A percentile compares a stretch with the other conserved stretches of the same genome.
phyloP scores from a whole-genome alignment of 2,113 vertebrate species.

The Tetrax tetrax region DNA sequence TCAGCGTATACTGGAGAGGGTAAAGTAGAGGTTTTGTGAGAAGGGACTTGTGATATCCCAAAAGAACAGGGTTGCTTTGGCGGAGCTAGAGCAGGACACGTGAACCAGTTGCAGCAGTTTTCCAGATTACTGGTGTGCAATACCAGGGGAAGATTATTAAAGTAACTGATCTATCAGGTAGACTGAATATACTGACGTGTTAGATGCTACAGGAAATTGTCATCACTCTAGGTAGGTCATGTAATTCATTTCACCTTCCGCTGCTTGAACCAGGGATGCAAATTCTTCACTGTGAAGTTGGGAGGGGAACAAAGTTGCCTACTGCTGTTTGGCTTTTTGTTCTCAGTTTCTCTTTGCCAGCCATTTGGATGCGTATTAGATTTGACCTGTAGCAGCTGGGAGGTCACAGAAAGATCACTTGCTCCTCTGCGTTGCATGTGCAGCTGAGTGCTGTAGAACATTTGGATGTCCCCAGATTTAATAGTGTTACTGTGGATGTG shows the following conservation, averaged over 20 bases:
- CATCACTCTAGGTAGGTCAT: background rate
- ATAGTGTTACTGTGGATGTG: background rate
- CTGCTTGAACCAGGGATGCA: background rate
- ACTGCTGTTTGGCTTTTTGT: background rate
- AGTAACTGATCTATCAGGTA: background rate
- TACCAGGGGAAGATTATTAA: background rate
- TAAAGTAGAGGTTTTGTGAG: background rate
- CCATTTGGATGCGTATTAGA: background rate
- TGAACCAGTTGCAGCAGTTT: background rate
- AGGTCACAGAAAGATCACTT: background rate
- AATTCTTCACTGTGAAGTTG: background rate
- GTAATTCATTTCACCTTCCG: background rate
- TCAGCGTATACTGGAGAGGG: background rate
- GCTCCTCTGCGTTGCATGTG: background rate
- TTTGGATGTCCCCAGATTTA: background rate
- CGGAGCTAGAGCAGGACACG: background rate
- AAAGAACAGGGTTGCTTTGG: background rate
- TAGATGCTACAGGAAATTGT: background rate
- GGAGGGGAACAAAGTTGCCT: background rate
- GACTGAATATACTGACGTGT: background rate
- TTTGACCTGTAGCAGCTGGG: background rate
- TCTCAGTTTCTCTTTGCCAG: background rate
- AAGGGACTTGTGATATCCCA: background rate
- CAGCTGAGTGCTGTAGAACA: background rate
- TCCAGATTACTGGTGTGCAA: background rate